Conservation (phyloP, 92 coral and sea anemone genomes). For the Palythoa grandis region DNA sequence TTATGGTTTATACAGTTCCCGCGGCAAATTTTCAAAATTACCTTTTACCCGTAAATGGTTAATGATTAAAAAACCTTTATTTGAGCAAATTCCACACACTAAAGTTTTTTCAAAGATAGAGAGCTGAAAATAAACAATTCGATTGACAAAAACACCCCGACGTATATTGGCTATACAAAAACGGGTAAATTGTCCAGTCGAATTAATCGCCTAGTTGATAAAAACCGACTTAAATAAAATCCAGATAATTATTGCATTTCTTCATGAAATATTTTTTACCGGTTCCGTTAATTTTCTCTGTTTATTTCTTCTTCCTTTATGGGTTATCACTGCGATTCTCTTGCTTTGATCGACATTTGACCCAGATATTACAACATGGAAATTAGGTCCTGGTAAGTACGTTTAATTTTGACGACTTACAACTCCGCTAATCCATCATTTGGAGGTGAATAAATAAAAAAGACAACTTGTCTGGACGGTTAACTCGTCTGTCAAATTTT, state of each 20-base stretch:
- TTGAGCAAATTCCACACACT: not conserved
- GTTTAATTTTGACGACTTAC: not conserved
- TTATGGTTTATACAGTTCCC: not conserved
- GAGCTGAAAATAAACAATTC: not conserved
- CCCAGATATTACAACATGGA: not conserved
- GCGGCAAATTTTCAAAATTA: not conserved
- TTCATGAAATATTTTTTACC: too few species aligned
- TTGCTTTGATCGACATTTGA: too few species aligned
- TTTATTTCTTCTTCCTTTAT: too few species aligned
- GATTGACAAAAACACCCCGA: not conserved
- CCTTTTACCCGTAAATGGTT: not conserved
- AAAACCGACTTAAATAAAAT: not conserved
- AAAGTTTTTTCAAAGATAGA: not conserved
- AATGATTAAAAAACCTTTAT: not conserved
- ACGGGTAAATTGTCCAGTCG: not conserved
- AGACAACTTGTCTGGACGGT: too few species aligned
- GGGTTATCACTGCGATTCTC: too few species aligned
- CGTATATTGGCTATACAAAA: not conserved
- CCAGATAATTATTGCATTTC: too few species aligned
- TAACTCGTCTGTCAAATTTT: too few species aligned
- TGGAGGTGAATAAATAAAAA: not conserved
- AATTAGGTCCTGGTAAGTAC: not conserved
- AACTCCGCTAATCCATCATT: not conserved
- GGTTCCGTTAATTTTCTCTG: too few species aligned
- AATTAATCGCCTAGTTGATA: not conserved